These are phyloP conservation scores for Planococcus citri DNA, from an alignment of 1,140 invertebrate species.

Conservation along the genomic window DNA sequence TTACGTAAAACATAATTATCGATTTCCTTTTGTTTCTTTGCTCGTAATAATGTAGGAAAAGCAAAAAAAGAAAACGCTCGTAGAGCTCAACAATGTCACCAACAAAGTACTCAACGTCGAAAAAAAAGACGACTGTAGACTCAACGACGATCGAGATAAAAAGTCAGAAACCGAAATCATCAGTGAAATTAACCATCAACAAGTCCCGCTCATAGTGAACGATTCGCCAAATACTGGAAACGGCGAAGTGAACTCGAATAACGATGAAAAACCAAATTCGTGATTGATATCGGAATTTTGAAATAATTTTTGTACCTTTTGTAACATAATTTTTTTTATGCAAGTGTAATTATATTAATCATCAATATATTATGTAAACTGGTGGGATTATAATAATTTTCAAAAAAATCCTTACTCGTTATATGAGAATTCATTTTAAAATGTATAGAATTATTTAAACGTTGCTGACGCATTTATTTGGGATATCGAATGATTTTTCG, in stretches of 20 bases:
- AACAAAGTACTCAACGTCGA: background rate
- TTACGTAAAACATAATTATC: conserved; percentile 20
- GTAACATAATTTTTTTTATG: too few relatives aligned
- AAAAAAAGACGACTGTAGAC: background rate
- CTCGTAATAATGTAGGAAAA: conserved; percentile 17
- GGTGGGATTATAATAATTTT: too few relatives aligned
- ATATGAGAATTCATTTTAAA: too few relatives aligned
- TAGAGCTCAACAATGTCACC: background rate
- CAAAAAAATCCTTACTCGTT: too few relatives aligned
- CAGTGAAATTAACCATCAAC: background rate
- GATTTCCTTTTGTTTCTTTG: conserved; percentile 17
- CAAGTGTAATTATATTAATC: too few relatives aligned
- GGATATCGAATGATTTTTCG: too few relatives aligned
- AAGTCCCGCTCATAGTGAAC: background rate
- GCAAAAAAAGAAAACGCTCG: conserved; percentile 9
- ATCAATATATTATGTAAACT: too few relatives aligned
- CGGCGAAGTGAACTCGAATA: background rate
- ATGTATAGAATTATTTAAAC: too few relatives aligned
- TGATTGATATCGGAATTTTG: background rate
- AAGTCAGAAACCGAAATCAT: background rate
- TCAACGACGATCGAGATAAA: background rate
- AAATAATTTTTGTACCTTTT: too few relatives aligned
- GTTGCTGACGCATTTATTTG: too few relatives aligned
- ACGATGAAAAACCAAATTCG: background rate
- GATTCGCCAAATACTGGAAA: background rate